Evolutionary conservation across 2,797 vertebrate species (phyloP).

Genomic region (Poecilia velifera): DNA sequence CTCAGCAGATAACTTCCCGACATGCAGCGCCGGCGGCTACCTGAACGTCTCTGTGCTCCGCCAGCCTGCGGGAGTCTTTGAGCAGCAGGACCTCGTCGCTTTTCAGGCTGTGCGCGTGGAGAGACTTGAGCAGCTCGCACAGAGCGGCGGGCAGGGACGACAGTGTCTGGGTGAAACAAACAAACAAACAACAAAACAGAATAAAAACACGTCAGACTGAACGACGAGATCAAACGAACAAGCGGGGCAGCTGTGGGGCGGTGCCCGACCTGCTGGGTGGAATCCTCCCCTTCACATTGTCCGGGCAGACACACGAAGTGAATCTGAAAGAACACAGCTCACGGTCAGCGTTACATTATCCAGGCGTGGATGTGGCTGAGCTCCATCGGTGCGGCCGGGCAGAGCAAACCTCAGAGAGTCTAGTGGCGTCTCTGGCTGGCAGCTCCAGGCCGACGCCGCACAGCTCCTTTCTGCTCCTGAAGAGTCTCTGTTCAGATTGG

Average conservation of each 20-base stretch:
- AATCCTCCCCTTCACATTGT: conserved; percentile 76
- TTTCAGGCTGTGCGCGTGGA: conserved; percentile 88
- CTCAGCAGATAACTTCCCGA: conserved; percentile 5
- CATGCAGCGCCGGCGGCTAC: conserved; percentile 28
- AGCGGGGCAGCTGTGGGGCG: not conserved
- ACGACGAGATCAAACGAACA: not conserved
- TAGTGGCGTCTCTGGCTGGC: conserved; percentile 76
- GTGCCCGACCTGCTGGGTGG: conserved; percentile 75
- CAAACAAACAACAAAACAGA: not conserved
- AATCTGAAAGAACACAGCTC: conserved; percentile 70
- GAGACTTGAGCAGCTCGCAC: conserved; percentile 87
- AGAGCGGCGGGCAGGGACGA: conserved; percentile 85
- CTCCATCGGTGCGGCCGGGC: conserved; percentile 3
- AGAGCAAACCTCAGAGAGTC: conserved; percentile 85
- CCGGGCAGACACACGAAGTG: conserved; percentile 83
- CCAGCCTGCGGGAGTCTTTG: conserved; percentile 84
- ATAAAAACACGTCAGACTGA: not conserved
- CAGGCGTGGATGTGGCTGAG: not conserved
- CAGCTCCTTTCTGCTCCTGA: conserved; percentile 91
- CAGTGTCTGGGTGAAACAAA: conserved; percentile 61
- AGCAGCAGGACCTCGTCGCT: conserved; percentile 94
- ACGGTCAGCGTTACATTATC: conserved; percentile 8
- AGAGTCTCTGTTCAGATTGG: conserved; percentile 86
- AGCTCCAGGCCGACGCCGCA: conserved; percentile 86
- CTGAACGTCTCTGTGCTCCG: conserved; percentile 69